Evolutionary conservation across 1,140 invertebrate species (phyloP).

Genomic region (Drosophila takahashii): DNA sequence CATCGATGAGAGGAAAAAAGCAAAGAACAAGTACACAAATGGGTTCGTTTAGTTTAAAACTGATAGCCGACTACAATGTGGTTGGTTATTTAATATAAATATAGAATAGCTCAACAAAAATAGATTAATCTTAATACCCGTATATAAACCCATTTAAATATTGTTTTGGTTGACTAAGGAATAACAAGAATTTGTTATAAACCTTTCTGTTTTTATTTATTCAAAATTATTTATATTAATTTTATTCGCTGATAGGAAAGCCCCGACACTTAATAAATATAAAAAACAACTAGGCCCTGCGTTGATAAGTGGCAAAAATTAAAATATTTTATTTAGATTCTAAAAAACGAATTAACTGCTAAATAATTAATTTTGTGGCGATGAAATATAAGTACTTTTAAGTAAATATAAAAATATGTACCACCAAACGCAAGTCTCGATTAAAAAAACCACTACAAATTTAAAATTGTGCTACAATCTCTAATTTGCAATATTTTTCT

Average conservation of each 20-base stretch:
- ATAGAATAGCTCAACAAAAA: not conserved
- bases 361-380: no score
- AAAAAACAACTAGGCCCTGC: no score
- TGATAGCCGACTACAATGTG: not conserved
- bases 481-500: constrained; percentile 1
- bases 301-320: no score
- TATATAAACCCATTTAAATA: no score
- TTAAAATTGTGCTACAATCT: no score
- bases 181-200: not conserved
- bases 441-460: no score
- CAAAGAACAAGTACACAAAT: constrained; percentile 1
- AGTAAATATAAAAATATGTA: no score
- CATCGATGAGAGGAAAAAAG: not conserved
- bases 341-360: no score
- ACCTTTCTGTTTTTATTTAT: not conserved
- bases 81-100: not conserved
- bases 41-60: constrained; percentile 1
- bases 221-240: no score
- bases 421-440: no score
- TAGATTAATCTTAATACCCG: not conserved
- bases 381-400: no score
- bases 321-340: no score
- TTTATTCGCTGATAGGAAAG: not conserved
- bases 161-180: not conserved
- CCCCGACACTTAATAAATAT: not conserved